Evolutionary conservation across 2,113 vertebrate species (phyloP).

Genomic region (Pimephales promelas): DNA sequence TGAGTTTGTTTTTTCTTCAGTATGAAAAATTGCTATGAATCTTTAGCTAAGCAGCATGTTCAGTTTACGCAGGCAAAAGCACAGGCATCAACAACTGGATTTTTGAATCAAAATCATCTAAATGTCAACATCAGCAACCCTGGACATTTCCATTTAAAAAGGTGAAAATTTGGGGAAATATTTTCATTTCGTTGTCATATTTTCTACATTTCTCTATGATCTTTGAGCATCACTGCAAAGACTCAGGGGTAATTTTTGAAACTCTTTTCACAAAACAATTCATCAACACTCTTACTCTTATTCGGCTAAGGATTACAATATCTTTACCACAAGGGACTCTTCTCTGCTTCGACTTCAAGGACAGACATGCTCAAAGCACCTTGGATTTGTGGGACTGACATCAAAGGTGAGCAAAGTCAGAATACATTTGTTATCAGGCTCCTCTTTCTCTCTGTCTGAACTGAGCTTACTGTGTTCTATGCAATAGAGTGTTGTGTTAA

Average conservation of each 20-base stretch:
- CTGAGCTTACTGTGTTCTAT: conserved; percentile 15
- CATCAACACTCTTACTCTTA: not conserved
- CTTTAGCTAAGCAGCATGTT: not conserved
- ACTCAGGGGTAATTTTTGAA: conserved; percentile 16
- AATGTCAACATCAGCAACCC: conserved; percentile 51
- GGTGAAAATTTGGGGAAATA: not conserved
- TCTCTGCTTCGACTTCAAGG: conserved; percentile 66
- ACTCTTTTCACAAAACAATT: conserved; percentile 20
- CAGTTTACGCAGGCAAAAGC: not conserved
- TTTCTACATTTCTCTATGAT: conserved; percentile 7
- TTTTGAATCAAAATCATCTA: conserved; percentile 5
- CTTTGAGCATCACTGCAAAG: not conserved
- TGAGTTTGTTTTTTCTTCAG: not conserved
- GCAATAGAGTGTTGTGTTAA: conserved; percentile 31
- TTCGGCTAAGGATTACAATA: conserved; percentile 62
- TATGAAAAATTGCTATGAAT: not conserved
- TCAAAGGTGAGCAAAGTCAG: conserved; percentile 68
- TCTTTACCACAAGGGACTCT: conserved; percentile 60
- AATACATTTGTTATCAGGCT: conserved; percentile 61
- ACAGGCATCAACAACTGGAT: not conserved
- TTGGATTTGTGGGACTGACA: conserved; percentile 67
- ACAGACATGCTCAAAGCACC: conserved; percentile 65
- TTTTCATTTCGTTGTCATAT: not conserved
- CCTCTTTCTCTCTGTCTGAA: conserved; percentile 12
- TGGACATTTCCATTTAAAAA: not conserved